These are phyloP conservation scores for Melipona beecheii DNA, from an alignment of 2,888 invertebrate genomes.

Conservation along the genomic window DNA sequence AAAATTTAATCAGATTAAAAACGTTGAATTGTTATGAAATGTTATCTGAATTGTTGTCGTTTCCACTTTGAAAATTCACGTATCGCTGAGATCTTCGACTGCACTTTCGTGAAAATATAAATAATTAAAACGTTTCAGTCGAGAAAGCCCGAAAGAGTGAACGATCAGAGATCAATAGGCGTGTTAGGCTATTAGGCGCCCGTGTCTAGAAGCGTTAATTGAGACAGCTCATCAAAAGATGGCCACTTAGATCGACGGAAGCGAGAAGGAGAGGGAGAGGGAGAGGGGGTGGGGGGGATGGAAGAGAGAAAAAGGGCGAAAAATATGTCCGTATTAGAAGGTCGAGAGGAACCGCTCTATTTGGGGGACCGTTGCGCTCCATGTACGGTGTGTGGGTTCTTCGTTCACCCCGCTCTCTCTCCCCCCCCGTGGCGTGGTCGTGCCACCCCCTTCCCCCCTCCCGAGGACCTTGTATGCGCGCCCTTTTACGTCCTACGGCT, in stretches of 20 bases:
- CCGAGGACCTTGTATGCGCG: conserved; percentile 53
- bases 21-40: no score
- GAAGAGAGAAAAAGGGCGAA: conserved; percentile 22
- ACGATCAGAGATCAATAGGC: not conserved
- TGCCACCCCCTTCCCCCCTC: conserved; percentile 6
- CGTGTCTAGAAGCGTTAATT: conserved; percentile 19
- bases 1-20: no score
- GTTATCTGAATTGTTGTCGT: no score
- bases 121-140: no score
- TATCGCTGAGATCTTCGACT: no score
- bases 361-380: conserved; percentile 49
- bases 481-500: conserved; percentile 63
- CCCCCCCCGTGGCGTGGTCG: conserved; percentile 1
- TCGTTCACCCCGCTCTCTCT: conserved; percentile 14
- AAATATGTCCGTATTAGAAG: conserved; percentile 49
- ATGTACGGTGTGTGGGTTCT: conserved; percentile 42
- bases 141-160: no score
- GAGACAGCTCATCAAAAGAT: conserved; percentile 24
- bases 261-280: not conserved
- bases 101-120: no score
- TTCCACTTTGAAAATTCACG: no score
- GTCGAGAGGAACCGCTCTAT: conserved; percentile 58
- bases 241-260: conserved; percentile 17
- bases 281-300: no score
- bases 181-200: not conserved